phyloP scores from a whole-genome alignment of 2,888 invertebrate species.

The Lasioglossum calceatum region DNA sequence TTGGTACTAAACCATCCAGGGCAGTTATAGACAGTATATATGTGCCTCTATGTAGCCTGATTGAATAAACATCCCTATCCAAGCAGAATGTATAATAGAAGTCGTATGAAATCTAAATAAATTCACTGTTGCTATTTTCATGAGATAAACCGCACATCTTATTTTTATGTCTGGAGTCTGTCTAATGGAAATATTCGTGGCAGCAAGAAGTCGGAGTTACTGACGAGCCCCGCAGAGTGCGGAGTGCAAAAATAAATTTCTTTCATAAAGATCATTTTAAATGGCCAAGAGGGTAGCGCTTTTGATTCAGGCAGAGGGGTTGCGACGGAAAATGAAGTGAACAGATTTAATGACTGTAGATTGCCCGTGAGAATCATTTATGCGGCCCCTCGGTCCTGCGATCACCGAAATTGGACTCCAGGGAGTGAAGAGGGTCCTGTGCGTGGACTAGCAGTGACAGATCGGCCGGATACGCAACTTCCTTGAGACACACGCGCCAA shows the following conservation, averaged over 20 bases:
- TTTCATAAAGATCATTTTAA: not conserved
- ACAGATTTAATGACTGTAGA: not conserved
- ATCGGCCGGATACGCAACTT: slow-evolving; percentile 30
- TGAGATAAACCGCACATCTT: not conserved
- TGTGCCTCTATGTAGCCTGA: not conserved
- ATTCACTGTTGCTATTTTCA: not conserved
- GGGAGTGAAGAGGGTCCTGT: slow-evolving; percentile 5
- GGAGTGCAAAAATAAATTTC: not conserved
- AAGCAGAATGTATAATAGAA: not conserved
- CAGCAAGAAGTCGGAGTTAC: not conserved
- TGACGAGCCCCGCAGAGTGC: not conserved
- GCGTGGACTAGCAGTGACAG: slow-evolving; percentile 37
- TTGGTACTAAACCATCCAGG: not conserved
- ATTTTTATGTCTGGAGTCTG: not conserved
- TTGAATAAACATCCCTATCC: not conserved
- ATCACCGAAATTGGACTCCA: slow-evolving; percentile 11
- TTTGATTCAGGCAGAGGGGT: not conserved
- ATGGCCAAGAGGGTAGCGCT: not conserved
- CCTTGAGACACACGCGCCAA: slow-evolving; percentile 54
- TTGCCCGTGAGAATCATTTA: slow-evolving; percentile 12
- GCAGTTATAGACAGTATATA: not conserved
- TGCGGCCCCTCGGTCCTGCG: not conserved
- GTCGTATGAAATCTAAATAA: not conserved
- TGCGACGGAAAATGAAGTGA: not conserved
- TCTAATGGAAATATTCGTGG: not conserved